Percentiles rank a stretch among this genome's conserved stretches.
Conservation (phyloP, 2,113 vertebrate genomes). For the Eptesicus fuscus region DNA sequence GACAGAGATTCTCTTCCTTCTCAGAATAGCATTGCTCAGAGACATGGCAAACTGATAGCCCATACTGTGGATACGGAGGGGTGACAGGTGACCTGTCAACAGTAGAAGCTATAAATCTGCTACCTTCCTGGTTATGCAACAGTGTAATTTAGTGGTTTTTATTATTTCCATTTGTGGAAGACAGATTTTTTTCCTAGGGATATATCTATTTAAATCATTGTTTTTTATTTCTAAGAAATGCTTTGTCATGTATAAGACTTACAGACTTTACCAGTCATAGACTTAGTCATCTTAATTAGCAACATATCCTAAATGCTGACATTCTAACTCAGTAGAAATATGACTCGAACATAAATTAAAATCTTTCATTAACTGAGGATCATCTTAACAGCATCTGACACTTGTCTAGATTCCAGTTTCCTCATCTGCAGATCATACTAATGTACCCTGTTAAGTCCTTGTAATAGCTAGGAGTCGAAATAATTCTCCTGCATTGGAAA, state of each 20-base stretch:
- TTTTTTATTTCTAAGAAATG: not conserved
- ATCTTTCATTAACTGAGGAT: not conserved
- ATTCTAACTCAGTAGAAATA: not conserved
- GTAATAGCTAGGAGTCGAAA: not conserved
- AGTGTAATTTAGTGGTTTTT: not conserved
- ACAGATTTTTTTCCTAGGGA: not conserved
- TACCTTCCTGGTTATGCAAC: not conserved
- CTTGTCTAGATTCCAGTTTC: not conserved
- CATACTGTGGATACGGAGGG: not conserved
- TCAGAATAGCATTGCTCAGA: not conserved
- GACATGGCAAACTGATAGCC: not conserved
- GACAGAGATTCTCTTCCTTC: not conserved
- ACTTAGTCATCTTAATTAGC: constrained; percentile 22
- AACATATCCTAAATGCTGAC: not conserved
- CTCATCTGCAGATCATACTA: not conserved
- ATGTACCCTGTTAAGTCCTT: not conserved
- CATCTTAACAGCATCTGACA: not conserved
- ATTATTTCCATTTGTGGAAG: not conserved
- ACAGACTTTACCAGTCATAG: not conserved
- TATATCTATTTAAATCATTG: not conserved
- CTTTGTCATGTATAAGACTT: not conserved
- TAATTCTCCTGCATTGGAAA: not conserved
- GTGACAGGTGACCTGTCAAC: not conserved
- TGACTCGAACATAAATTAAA: not conserved
- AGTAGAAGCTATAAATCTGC: not conserved